A percentile compares a stretch with the other conserved stretches of the same genome.
Evolutionary conservation across 2,797 vertebrate species (phyloP).

Genomic region (Sebastes trivittatus): DNA sequence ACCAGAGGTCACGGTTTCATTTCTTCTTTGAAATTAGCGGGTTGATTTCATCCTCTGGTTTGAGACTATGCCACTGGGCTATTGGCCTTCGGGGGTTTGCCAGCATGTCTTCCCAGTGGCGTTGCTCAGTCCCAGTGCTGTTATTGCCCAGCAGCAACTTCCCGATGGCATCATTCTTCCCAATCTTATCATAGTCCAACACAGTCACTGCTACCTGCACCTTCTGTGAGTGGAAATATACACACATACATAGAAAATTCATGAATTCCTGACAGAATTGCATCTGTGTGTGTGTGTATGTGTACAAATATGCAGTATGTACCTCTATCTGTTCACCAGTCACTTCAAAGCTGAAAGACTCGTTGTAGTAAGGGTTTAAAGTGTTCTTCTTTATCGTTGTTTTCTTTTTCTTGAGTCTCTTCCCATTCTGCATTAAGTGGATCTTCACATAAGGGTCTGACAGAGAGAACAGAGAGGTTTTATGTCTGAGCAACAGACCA

Average conservation of each 20-base stretch:
- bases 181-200: slow-evolving; percentile 99
- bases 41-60: slow-evolving; percentile 93
- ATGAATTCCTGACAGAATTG: background rate
- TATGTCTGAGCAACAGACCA: slow-evolving; percentile 39
- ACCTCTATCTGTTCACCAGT: slow-evolving; percentile 98
- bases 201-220: slow-evolving; percentile 97
- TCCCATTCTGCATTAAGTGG: slow-evolving; percentile 98
- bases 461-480: slow-evolving; percentile 52
- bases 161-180: slow-evolving; percentile 98
- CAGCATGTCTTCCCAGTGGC: slow-evolving; percentile 98
- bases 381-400: slow-evolving; percentile 99
- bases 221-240: slow-evolving; percentile 82
- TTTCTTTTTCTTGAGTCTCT: slow-evolving; percentile 99
- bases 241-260: background rate
- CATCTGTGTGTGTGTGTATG: background rate
- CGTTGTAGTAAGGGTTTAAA: slow-evolving; percentile 98
- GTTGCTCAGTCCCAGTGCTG: slow-evolving; percentile 91
- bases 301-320: background rate
- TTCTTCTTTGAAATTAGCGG: slow-evolving; percentile 91
- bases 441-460: slow-evolving; percentile 99
- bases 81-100: slow-evolving; percentile 96
- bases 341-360: slow-evolving; percentile 99
- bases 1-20: slow-evolving; percentile 61
- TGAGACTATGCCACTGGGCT: slow-evolving; percentile 96
- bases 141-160: slow-evolving; percentile 93